Evolutionary conservation across 2,797 vertebrate species (phyloP).

Genomic region (Orestias chungarensis): DNA sequence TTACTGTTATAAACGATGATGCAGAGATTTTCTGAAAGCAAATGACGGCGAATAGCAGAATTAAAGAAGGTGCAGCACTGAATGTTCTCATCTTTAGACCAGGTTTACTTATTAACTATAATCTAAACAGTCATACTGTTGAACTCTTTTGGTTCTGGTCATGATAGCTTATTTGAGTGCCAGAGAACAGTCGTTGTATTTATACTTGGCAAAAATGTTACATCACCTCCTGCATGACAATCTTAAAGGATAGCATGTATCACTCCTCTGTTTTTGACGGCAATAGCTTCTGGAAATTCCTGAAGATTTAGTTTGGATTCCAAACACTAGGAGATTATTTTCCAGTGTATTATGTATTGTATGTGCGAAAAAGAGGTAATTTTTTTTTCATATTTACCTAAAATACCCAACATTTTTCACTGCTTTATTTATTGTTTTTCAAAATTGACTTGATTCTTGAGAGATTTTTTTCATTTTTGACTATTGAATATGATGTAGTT

Average conservation of each 20-base stretch:
- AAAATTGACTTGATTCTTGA: not conserved
- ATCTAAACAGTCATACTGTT: not conserved
- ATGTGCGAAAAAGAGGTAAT: not conserved
- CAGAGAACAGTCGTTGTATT: slow-evolving; percentile 28
- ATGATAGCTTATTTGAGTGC: slow-evolving; percentile 2
- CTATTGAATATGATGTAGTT: not conserved
- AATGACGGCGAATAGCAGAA: slow-evolving; percentile 45
- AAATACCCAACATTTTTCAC: not conserved
- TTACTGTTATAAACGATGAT: slow-evolving; percentile 50
- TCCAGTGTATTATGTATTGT: not conserved
- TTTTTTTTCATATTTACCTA: not conserved
- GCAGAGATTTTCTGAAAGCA: slow-evolving; percentile 41
- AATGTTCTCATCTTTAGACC: slow-evolving; percentile 61
- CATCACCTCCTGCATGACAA: not conserved
- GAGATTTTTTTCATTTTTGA: not conserved
- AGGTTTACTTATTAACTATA: not conserved
- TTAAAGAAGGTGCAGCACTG: slow-evolving; percentile 14
- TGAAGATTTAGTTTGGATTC: not conserved
- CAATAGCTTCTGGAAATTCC: slow-evolving; percentile 12
- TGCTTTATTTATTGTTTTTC: not conserved
- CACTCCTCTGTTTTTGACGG: not conserved
- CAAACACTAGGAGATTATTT: not conserved
- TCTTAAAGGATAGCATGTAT: not conserved
- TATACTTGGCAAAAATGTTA: slow-evolving; percentile 36
- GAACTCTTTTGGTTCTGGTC: slow-evolving; percentile 13